Evolutionary conservation across 2,888 invertebrate genomes (phyloP), one percentile per base, ranked within the genome.

Genomic region (Drosophila crucigera): DNA sequence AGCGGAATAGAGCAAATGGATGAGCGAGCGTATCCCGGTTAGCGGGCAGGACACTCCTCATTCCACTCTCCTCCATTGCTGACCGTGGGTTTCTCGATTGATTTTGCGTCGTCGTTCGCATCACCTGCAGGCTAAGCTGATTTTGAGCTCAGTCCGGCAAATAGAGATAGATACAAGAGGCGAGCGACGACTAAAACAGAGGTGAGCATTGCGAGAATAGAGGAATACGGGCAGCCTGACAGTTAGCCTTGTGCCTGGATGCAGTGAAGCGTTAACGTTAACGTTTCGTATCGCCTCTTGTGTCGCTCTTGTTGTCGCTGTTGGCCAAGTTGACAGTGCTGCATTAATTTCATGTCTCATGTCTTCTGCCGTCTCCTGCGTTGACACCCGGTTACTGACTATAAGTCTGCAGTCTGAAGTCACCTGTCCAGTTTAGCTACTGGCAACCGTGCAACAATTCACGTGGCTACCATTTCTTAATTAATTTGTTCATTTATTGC

Each of bases 71-170:
- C 28, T 28, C n/a, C 7, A 25, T 83, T 89, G 89, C 77, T 75
- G 84, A 71, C 83, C 62, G 72, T 71, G 80, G 78, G 76, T 90
- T 75, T 85, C 81, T 88, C 85, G 90, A 86, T 86, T 86, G 85
- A 86, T 86, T 86, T 86, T 90, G 86, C 86, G 70, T 78, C 80
- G 67, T 73, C 66, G 72, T 66, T 69, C 83, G 77, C 89, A 83
- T 90, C 84, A 90, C 84, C 84, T 84, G 90, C 90, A 88, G 90
- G 88, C 84, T 86, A 86, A 86, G 90, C 85, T 86, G 87, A 87
- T 81, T 75, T 81, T 64, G 41, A 82, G 82, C 82, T 81, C 78
- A 73, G 78, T 55, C 47, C 68, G 49, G 68, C 81, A 72, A 72
- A 72, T 68, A 50, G 65, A 76, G 72, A 72, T 76, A 53, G 72